Evolutionary conservation across 1,140 invertebrate genomes (phyloP), one percentile per base, ranked within the genome.

Genomic region (Charaxes varanes): DNA sequence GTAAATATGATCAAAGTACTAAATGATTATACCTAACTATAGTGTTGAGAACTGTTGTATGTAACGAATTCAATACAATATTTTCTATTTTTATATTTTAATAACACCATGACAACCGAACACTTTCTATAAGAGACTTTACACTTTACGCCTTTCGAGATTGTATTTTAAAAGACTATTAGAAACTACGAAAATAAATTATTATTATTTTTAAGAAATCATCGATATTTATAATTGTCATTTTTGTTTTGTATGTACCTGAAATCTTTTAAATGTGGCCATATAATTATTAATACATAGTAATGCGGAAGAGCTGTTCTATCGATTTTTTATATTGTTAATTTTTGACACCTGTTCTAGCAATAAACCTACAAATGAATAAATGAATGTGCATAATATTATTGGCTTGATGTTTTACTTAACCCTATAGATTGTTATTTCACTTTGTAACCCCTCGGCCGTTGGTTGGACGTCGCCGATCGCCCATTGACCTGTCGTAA

Each of bases 391-490:
- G 58, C 58, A 74, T 72, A 73, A 67, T 66, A 62, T 53, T 11
- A 45, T 36, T 16, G 43, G 5, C 40, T 54, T 62, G 54, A 3
- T 52, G 45, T 62, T 60, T 64, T 4, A 44, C 35, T 53, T 32
- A 10, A 28, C 17, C 10, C 6, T 6, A 10, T n/a, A n/a, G n/a
- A n/a, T n/a, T n/a, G n/a, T n/a, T n/a, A n/a, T 80, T 98, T 98
- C 0, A 99, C 92, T 83, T 98, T 98, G 91, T 14, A 90, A 90
- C 60, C 95, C 96, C 52, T 95, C 93, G n/a, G 91, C 60, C 21
- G 90, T 90, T 28, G 94, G 93, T 54, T 92, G 90, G 0, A 99
- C 90, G 63, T 97, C 94, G 41, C 91, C 91, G 12, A 99, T 90
- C 8, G 88, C 87, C 87, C 94, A 98, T 35, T 88, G 85, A 43